Percentiles rank a stretch among this genome's conserved stretches.
These are phyloP conservation scores for Mallotus villosus DNA, from an alignment of 2,797 vertebrate species.

Conservation along the genomic window DNA sequence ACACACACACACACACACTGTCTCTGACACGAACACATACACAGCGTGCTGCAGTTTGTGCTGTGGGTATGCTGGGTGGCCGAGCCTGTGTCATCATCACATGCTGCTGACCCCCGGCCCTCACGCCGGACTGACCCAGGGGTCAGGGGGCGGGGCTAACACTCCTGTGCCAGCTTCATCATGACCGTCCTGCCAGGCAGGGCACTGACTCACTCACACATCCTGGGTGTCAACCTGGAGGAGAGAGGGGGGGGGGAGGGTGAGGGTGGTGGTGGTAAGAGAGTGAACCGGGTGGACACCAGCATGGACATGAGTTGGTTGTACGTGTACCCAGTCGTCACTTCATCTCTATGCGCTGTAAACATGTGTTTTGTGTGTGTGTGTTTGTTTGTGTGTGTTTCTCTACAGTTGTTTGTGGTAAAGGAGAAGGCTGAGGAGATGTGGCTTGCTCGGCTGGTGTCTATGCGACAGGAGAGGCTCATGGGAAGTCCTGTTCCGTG, in stretches of 20 bases:
- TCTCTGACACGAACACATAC: constrained; percentile 38
- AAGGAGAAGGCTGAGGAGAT: constrained; percentile 90
- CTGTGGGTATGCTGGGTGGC: constrained; percentile 52
- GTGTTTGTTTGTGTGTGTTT: background rate
- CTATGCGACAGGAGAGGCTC: constrained; percentile 92
- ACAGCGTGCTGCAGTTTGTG: constrained; percentile 47
- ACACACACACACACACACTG: constrained; percentile 36
- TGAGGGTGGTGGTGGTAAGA: background rate
- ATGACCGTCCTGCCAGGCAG: constrained; percentile 11
- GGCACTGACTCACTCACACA: constrained; percentile 40
- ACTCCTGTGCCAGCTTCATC: constrained; percentile 10
- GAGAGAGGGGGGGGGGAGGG: too few relatives aligned
- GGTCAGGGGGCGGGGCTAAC: constrained; percentile 17
- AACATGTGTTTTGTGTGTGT: background rate
- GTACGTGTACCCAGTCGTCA: too few relatives aligned
- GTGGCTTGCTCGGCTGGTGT: constrained; percentile 88
- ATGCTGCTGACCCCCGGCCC: too few relatives aligned
- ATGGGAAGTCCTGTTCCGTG: constrained; percentile 93
- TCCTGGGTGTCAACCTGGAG: constrained; percentile 12
- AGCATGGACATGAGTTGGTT: too few relatives aligned
- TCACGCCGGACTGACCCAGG: too few relatives aligned
- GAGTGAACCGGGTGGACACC: too few relatives aligned
- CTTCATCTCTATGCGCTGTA: background rate
- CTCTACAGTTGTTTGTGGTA: constrained; percentile 86
- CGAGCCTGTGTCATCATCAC: constrained; percentile 34